Conservation (phyloP, 1,140 invertebrate species). For the Diorhabda sublineata region DNA sequence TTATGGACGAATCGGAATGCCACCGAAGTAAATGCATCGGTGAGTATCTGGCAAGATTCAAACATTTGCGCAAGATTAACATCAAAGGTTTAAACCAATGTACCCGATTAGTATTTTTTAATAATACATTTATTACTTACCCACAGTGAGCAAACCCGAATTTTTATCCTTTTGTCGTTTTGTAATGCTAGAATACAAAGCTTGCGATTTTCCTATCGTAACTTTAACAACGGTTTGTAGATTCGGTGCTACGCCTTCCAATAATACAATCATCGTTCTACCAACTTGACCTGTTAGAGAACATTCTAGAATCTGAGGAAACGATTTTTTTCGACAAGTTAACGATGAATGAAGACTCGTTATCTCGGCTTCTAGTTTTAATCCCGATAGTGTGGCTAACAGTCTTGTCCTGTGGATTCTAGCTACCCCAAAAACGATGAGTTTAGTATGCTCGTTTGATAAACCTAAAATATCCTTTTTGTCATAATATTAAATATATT, state of each 20-base stretch:
- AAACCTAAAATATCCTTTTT: neutral
- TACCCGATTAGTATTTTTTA: too few relatives aligned
- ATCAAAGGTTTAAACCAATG: too few relatives aligned
- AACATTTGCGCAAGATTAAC: too few relatives aligned
- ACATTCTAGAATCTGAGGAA: constrained; percentile 70
- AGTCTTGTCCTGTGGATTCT: constrained; percentile 84
- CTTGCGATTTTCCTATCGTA: constrained; percentile 82
- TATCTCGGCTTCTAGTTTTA: constrained; percentile 89
- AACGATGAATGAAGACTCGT: constrained; percentile 75
- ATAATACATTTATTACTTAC: neutral
- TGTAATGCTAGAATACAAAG: constrained; percentile 80
- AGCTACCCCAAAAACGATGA: constrained; percentile 59
- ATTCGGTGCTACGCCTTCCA: constrained; percentile 84
- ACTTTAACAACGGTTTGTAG: constrained; percentile 94
- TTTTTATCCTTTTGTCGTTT: constrained; percentile 79
- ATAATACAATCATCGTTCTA: constrained; percentile 84
- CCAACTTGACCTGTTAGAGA: constrained; percentile 88
- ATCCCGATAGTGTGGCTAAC: constrained; percentile 84
- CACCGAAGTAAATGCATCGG: too few relatives aligned
- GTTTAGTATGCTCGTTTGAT: constrained; percentile 40
- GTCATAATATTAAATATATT: too few relatives aligned
- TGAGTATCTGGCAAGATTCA: too few relatives aligned
- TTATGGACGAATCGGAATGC: too few relatives aligned
- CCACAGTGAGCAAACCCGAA: constrained; percentile 81
- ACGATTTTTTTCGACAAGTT: constrained; percentile 71